phyloP scores from a whole-genome alignment of 2,113 vertebrate species.

The Mobula hypostoma region DNA sequence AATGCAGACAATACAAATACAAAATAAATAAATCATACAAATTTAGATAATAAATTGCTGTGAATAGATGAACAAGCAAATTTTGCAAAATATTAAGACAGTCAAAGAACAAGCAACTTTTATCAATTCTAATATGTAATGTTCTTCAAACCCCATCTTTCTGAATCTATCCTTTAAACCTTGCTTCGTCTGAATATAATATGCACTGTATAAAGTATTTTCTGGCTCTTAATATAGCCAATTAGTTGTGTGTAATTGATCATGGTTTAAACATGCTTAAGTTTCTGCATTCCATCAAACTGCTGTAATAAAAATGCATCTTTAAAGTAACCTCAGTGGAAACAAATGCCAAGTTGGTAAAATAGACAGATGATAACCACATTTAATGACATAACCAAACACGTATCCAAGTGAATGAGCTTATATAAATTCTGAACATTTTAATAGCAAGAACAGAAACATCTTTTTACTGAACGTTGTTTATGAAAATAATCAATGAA shows the following conservation, averaged over 20 bases:
- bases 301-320: neutral
- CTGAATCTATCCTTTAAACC: neutral
- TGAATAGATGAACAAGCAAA: neutral
- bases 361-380: too few species aligned
- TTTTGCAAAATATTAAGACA: neutral
- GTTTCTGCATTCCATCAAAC: too few species aligned
- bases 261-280: neutral
- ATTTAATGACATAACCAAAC: too few species aligned
- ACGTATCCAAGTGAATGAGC: too few species aligned
- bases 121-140: neutral
- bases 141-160: neutral
- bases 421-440: neutral
- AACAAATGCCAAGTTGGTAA: too few species aligned
- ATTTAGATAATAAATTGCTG: neutral
- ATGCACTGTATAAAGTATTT: neutral
- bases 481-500: neutral
- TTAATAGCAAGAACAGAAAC: neutral
- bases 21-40: neutral
- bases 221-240: neutral
- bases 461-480: neutral
- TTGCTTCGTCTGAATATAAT: neutral
- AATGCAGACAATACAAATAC: conserved; percentile 9
- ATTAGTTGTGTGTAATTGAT: neutral
- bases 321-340: too few species aligned
- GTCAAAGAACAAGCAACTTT: neutral